Evolutionary conservation across 2,888 invertebrate species (phyloP).

Genomic region (Melanostoma scalare): DNA sequence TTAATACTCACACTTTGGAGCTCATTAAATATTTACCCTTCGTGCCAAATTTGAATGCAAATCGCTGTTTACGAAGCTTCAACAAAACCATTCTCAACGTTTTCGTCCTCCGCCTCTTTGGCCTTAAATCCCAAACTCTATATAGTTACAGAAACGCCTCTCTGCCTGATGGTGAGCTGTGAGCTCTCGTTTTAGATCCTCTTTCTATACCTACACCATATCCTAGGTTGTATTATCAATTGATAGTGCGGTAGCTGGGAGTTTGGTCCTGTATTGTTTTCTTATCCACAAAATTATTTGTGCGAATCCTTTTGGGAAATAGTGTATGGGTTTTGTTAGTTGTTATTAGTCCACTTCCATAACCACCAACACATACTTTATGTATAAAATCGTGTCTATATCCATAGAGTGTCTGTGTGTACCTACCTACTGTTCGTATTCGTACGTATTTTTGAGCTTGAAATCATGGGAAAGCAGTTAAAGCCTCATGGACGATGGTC

Average conservation of each 20-base stretch:
- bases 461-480: conserved; percentile 66
- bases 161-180: conserved; percentile 4
- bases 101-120: conserved; percentile 29
- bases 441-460: conserved; percentile 30
- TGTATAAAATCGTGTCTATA: too few relatives aligned
- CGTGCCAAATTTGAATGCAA: conserved; percentile 81
- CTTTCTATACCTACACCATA: conserved; percentile 21
- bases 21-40: conserved; percentile 80
- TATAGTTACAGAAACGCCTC: conserved; percentile 58
- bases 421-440: conserved; percentile 30
- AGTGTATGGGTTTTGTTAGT: conserved; percentile 63
- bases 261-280: conserved; percentile 67
- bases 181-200: conserved; percentile 20
- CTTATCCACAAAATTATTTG: conserved; percentile 73
- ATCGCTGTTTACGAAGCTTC: conserved; percentile 78
- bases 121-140: conserved; percentile 41
- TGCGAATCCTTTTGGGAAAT: conserved; percentile 66
- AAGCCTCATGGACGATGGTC: conserved; percentile 62
- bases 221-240: conserved; percentile 60
- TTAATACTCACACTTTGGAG: conserved; percentile 81
- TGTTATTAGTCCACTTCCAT: conserved; percentile 50
- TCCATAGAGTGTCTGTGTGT: background rate
- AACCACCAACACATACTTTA: background rate
- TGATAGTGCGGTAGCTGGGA: conserved; percentile 65
- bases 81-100: conserved; percentile 69